phyloP scores from a whole-genome alignment of 2,888 invertebrate genomes.

The Callinectes sapidus region DNA sequence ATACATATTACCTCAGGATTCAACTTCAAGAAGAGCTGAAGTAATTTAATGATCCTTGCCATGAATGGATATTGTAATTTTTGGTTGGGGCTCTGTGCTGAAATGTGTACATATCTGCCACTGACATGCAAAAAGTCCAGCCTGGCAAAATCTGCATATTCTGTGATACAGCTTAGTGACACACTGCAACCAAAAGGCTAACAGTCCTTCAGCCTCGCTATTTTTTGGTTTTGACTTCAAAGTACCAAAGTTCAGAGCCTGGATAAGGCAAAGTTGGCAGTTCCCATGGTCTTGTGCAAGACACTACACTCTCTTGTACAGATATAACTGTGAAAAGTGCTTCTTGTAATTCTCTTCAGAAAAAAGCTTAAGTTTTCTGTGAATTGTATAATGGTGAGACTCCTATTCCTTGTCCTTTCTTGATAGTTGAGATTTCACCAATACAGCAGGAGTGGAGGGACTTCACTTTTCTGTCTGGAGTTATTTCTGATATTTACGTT shows the following conservation, averaged over 20 bases:
- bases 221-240: background rate
- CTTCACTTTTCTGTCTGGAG: background rate
- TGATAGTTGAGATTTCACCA: background rate
- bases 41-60: conserved; percentile 5
- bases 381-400: background rate
- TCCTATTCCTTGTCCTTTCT: background rate
- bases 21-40: background rate
- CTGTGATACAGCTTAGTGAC: conserved; percentile 8
- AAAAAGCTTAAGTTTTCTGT: background rate
- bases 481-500: background rate
- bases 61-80: background rate
- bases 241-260: conserved; percentile 13
- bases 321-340: background rate
- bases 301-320: background rate
- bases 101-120: background rate
- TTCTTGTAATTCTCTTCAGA: background rate
- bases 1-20: background rate
- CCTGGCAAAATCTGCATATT: conserved; percentile 30
- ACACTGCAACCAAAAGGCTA: conserved; percentile 28
- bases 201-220: background rate
- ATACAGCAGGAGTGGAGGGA: background rate
- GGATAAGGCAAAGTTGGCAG: conserved; percentile 15
- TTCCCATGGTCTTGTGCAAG: background rate
- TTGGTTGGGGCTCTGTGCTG: background rate
- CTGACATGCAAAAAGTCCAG: conserved; percentile 10